Conservation (phyloP, 2,113 vertebrate genomes). For the Notothenia coriiceps region DNA sequence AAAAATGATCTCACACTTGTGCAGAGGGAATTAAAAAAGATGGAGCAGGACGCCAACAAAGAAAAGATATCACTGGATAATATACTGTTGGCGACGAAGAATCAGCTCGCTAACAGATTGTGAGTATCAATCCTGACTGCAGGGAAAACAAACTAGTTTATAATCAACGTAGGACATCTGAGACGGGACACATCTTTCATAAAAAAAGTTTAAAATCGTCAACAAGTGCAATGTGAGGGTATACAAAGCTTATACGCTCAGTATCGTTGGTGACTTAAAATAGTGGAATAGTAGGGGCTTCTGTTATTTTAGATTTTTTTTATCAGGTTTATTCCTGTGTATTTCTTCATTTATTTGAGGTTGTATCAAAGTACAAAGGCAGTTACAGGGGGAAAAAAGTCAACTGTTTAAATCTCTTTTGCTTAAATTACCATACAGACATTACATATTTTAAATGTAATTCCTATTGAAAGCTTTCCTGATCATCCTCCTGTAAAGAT, state of each 20-base stretch:
- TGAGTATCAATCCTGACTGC: constrained; percentile 67
- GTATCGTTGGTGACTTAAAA: background rate
- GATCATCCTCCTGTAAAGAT: background rate
- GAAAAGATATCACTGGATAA: constrained; percentile 50
- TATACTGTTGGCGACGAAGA: constrained; percentile 34
- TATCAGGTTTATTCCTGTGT: background rate
- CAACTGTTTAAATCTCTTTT: constrained; percentile 2
- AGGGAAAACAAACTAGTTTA: background rate
- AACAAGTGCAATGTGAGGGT: background rate
- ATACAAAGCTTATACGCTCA: background rate
- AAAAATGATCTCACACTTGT: constrained; percentile 47
- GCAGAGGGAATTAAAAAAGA: constrained; percentile 54
- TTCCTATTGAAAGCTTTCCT: background rate
- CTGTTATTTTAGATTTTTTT: background rate
- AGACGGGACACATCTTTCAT: constrained; percentile 6
- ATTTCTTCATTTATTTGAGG: background rate
- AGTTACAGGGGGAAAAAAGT: background rate
- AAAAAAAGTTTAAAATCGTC: background rate
- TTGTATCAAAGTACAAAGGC: background rate
- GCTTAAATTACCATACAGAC: background rate
- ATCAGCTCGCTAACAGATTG: constrained; percentile 58
- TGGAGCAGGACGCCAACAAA: constrained; percentile 50
- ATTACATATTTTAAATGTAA: background rate
- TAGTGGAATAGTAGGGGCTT: background rate
- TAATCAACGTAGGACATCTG: background rate